Conservation (phyloP, 2,113 vertebrate genomes). For the Tetrax tetrax region DNA sequence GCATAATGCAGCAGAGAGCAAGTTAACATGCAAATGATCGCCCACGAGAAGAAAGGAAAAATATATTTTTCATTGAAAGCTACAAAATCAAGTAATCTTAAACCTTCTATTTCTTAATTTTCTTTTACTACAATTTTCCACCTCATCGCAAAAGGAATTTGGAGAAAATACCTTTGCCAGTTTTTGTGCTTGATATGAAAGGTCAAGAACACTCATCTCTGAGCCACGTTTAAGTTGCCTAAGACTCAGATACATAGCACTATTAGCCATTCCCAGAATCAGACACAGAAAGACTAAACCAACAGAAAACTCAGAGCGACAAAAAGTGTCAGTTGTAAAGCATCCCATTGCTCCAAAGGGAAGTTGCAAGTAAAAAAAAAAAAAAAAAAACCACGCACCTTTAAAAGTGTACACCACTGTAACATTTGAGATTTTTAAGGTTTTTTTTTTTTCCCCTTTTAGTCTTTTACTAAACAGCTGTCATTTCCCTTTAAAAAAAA, state of each 20-base stretch:
- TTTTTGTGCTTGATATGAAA: not conserved
- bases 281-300: not conserved
- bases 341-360: not conserved
- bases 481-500: not conserved
- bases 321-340: not conserved
- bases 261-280: not conserved
- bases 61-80: not conserved
- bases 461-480: not conserved
- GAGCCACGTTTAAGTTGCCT: not conserved
- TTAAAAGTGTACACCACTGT: accelerated
- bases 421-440: not conserved
- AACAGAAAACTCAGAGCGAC: not conserved
- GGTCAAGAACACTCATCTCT: not conserved
- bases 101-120: not conserved
- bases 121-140: not conserved
- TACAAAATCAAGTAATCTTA: not conserved
- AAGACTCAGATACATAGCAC: not conserved
- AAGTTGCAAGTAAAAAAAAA: not conserved
- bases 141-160: not conserved
- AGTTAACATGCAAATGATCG: not conserved
- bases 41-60: not conserved
- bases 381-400: not conserved
- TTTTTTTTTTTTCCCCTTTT: not conserved
- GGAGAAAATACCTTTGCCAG: not conserved
- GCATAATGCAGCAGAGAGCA: not conserved